Evolutionary conservation across 2,797 vertebrate species (phyloP).

Genomic region (Gymnocypris eckloni): DNA sequence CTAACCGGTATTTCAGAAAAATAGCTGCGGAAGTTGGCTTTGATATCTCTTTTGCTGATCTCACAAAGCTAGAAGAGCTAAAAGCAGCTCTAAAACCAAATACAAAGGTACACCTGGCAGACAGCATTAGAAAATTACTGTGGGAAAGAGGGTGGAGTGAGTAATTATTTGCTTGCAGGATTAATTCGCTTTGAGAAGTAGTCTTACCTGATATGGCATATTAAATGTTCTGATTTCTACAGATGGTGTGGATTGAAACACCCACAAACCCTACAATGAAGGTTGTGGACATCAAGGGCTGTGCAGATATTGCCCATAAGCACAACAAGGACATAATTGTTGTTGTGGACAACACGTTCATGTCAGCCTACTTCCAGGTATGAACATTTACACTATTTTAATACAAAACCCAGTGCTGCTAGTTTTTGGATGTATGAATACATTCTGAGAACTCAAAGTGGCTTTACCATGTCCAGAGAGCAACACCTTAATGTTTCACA

Average conservation of each 20-base stretch:
- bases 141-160: not conserved
- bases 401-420: not conserved
- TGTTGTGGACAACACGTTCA: conserved; percentile 95
- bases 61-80: conserved; percentile 80
- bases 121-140: not conserved
- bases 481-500: not conserved
- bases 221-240: conserved; percentile 31
- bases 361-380: conserved; percentile 97
- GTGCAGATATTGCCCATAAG: conserved; percentile 78
- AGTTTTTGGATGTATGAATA: not conserved
- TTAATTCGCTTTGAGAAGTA: not conserved
- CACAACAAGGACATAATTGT: conserved; percentile 82
- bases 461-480: not conserved
- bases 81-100: conserved; percentile 85
- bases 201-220: not conserved
- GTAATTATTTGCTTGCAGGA: not conserved
- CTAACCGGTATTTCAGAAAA: conserved; percentile 88
- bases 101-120: conserved; percentile 85
- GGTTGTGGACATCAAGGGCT: conserved; percentile 87
- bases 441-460: not conserved
- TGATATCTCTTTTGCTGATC: conserved; percentile 85
- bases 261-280: conserved; percentile 92
- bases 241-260: conserved; percentile 95
- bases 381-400: not conserved
- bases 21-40: conserved; percentile 80